Percentiles rank a stretch among this genome's conserved stretches.
These are phyloP conservation scores for Vulpes vulpes DNA, from an alignment of 2,113 vertebrate species.

Conservation along the genomic window DNA sequence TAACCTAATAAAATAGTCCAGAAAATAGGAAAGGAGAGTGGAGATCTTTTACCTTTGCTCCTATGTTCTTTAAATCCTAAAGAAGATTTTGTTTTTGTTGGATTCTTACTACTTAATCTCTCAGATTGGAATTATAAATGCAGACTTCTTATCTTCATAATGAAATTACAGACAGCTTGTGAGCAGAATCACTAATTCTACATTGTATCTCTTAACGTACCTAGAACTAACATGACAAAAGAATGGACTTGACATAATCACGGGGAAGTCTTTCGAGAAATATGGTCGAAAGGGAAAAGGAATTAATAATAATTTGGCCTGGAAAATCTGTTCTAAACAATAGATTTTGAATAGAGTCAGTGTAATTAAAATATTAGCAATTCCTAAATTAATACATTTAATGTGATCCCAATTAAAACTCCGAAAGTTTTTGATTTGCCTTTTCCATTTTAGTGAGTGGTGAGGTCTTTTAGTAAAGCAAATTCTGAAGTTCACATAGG, in stretches of 20 bases:
- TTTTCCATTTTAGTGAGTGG: not conserved
- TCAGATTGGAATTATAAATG: not conserved
- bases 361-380: not conserved
- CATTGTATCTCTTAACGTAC: not conserved
- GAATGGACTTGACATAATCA: not conserved
- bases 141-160: not conserved
- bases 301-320: not conserved
- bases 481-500: not conserved
- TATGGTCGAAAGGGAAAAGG: not conserved
- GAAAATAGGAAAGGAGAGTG: not conserved
- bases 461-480: not conserved
- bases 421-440: not conserved
- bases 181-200: not conserved
- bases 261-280: not conserved
- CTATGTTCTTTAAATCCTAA: not conserved
- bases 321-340: not conserved
- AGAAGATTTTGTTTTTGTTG: not conserved
- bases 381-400: not conserved
- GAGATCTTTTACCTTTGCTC: not conserved
- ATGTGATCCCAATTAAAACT: not conserved
- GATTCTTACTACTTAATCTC: not conserved
- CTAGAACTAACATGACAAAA: not conserved
- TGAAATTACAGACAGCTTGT: not conserved
- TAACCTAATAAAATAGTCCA: not conserved
- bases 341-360: not conserved